A percentile compares a stretch with the other conserved stretches of the same genome.
Evolutionary conservation across 2,888 invertebrate species (phyloP).

Genomic region (Acrocera orbiculus): DNA sequence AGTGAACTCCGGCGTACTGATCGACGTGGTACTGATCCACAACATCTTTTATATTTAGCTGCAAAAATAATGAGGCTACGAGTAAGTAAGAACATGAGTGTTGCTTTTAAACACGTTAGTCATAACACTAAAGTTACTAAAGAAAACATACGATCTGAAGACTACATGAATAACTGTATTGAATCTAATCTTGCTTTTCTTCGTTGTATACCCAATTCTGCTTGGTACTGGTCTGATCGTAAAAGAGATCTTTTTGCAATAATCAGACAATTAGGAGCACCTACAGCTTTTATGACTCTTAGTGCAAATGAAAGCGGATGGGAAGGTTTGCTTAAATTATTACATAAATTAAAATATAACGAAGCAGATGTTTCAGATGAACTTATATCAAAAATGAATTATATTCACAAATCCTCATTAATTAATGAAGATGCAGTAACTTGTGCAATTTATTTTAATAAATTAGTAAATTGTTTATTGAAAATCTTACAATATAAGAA

Average conservation of each 20-base stretch:
- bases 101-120: constrained; percentile 13
- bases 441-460: constrained; percentile 14
- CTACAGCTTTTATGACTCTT: constrained; percentile 26
- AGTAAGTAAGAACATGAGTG: constrained; percentile 10
- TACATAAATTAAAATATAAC: constrained; percentile 17
- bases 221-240: constrained; percentile 21
- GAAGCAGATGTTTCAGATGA: constrained; percentile 6
- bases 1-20: constrained; percentile 15
- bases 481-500: constrained; percentile 11
- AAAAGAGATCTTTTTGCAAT: constrained; percentile 28
- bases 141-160: constrained; percentile 11
- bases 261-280: constrained; percentile 25
- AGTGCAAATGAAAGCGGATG: constrained; percentile 29
- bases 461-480: constrained; percentile 9
- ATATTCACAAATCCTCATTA: constrained; percentile 11
- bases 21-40: constrained; percentile 19
- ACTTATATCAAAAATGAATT: constrained; percentile 7
- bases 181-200: too few relatives aligned
- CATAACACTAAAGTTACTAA: constrained; percentile 11
- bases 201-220: too few relatives aligned
- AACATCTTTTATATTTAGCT: constrained; percentile 12
- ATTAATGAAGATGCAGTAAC: constrained; percentile 14
- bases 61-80: constrained; percentile 16
- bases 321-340: constrained; percentile 19
- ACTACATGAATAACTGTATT: constrained; percentile 10